Base-by-base conservation (phyloP, 2,888 invertebrate genomes). In the Pocota personata region DNA sequence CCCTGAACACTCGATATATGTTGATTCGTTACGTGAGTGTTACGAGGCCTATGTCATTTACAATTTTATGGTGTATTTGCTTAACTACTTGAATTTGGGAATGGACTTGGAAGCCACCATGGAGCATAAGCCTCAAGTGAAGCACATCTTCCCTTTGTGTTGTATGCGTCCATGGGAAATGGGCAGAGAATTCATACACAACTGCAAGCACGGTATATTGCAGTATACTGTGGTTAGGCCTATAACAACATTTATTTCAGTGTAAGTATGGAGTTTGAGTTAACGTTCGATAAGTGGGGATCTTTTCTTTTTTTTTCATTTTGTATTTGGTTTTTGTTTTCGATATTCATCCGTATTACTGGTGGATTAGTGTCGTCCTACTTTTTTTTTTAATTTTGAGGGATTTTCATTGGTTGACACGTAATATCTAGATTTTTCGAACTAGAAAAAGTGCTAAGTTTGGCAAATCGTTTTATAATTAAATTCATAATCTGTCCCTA, bases 41-140 rank as follows among this genome's bases (percentile, higher is more conserved):
- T 99, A 98, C 91, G 99, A 99, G 93, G 98, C 98, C 0, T 99
- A 98, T 93, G 98, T 98, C 2, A 98, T 99, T 90, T 98, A 99
- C 92, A 98, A 98, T 93, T 99, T 99, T 91, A 98, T 98, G 98
- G 97, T 96, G 90, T 99, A 97, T 92, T 93, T 99, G 88, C 93
- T 98, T 82, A 97, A 97, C 91, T 99, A 97, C 92, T 94, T 99
- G 73, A 96, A 97, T 93, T 95, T 96, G 89, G 97, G 96, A 90
- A 96, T 96, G 93, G 97, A 98, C 91, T 93, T 98, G 87, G 97
- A 97, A 91, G 96, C 95, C 2, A 94, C 95, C 79, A 93, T 97
- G 89, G 96, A 96, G 90, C 94, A 95, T 50, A 97, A 97, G 90
- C 96, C 97, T 14, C 97, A 97, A 93, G 96, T 93, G 55, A 95